These are phyloP conservation scores for Chelonus formosanus DNA, from an alignment of 2,888 invertebrate genomes.

Conservation along the genomic window DNA sequence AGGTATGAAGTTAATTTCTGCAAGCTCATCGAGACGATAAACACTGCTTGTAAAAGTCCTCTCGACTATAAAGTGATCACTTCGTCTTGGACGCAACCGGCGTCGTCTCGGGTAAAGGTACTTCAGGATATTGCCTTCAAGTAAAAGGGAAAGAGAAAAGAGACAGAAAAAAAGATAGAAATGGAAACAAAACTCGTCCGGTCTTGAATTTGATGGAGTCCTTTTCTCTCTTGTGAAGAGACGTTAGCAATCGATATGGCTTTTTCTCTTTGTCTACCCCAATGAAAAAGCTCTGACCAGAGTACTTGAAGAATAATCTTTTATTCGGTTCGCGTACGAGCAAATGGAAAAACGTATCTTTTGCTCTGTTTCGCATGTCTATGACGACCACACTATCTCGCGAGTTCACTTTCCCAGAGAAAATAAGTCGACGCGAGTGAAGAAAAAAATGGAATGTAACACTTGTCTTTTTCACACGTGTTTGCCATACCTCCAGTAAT, in stretches of 20 bases:
- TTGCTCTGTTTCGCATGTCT: constrained; percentile 19
- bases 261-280: too few relatives aligned
- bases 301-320: constrained; percentile 18
- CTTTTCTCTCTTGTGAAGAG: constrained; percentile 2
- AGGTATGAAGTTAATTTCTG: constrained; percentile 39
- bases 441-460: too few relatives aligned
- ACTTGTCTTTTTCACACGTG: too few relatives aligned
- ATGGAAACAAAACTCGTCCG: constrained; percentile 22
- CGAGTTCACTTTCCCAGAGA: too few relatives aligned
- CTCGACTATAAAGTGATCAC: constrained; percentile 17
- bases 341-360: constrained; percentile 23
- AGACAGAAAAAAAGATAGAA: constrained; percentile 10
- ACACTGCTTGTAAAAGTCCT: constrained; percentile 13
- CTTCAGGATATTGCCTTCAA: constrained; percentile 39
- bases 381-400: too few relatives aligned
- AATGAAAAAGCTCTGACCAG: constrained; percentile 10
- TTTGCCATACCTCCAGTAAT: too few relatives aligned
- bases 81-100: constrained; percentile 16
- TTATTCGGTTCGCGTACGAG: constrained; percentile 19
- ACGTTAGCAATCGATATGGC: constrained; percentile 15
- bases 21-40: constrained; percentile 38
- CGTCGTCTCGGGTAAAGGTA: constrained; percentile 37
- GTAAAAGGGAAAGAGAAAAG: constrained; percentile 8
- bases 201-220: constrained; percentile 19
- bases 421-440: too few relatives aligned